A percentile compares a stretch with the other conserved stretches of the same genome.
Evolutionary conservation across 2,888 invertebrate species (phyloP).

Genomic region (Alsophila aescularia): DNA sequence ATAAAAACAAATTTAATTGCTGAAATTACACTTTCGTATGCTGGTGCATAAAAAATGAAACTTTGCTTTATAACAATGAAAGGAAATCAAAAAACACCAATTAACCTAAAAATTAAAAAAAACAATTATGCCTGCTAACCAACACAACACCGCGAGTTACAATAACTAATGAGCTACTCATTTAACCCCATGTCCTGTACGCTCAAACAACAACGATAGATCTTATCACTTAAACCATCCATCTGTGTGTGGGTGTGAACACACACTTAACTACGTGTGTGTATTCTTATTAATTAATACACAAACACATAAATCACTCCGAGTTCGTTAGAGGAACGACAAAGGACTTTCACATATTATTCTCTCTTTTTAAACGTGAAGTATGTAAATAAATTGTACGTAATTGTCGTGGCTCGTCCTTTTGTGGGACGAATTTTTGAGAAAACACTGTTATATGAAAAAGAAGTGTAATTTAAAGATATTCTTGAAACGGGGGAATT

Average conservation of each 20-base stretch:
- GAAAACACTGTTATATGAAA: conserved; percentile 27
- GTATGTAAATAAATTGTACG: conserved; percentile 70
- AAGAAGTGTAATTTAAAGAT: conserved; percentile 25
- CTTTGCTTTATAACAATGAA: too few relatives aligned
- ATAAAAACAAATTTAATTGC: too few relatives aligned
- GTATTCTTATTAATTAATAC: conserved; percentile 81
- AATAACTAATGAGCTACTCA: conserved; percentile 32
- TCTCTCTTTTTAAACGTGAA: conserved; percentile 45
- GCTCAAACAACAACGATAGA: conserved; percentile 28
- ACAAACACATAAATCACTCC: conserved; percentile 81
- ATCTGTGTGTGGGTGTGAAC: conserved; percentile 45
- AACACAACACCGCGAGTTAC: conserved; percentile 5
- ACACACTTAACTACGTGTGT: conserved; percentile 19
- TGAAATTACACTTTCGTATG: too few relatives aligned
- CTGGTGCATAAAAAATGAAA: too few relatives aligned
- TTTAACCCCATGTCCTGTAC: conserved; percentile 33
- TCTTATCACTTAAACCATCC: conserved; percentile 45
- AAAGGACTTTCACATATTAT: conserved; percentile 62
- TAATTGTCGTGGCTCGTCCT: conserved; percentile 61
- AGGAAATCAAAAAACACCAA: background rate
- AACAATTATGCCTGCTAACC: conserved; percentile 15
- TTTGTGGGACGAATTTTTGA: conserved; percentile 35
- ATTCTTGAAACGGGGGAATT: conserved; percentile 26
- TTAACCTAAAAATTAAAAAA: background rate
- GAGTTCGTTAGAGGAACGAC: conserved; percentile 78